Conservation (phyloP, 2,888 invertebrate species). For the Caenorhabditis sp. region DNA sequence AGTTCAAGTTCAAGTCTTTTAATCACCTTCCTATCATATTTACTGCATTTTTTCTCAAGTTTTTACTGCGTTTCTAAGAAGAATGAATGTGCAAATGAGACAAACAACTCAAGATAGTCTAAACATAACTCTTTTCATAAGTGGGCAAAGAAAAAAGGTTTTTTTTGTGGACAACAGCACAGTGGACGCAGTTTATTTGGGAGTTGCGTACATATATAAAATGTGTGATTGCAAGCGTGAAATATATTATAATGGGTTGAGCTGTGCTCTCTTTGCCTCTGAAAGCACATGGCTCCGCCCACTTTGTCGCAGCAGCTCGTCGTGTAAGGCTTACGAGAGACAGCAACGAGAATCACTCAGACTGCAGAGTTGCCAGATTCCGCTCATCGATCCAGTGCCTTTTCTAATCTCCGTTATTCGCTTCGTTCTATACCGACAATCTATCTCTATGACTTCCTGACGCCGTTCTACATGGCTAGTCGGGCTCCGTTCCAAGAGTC, state of each 20-base stretch:
- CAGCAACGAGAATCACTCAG: constrained; percentile 58
- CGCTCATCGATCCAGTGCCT: constrained; percentile 22
- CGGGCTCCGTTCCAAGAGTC: constrained; percentile 17
- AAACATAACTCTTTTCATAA: neutral
- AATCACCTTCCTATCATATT: too few relatives aligned
- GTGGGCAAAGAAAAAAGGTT: constrained; percentile 6
- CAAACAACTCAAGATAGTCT: too few relatives aligned
- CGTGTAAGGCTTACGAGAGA: constrained; percentile 46
- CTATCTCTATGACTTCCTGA: constrained; percentile 42
- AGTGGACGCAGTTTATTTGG: constrained; percentile 52
- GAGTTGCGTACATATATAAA: constrained; percentile 61
- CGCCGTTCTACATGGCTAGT: constrained; percentile 47
- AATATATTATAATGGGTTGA: constrained; percentile 68
- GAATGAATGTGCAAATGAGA: too few relatives aligned
- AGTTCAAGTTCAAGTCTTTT: too few relatives aligned
- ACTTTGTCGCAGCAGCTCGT: constrained; percentile 57
- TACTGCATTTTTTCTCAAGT: too few relatives aligned
- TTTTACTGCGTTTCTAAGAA: too few relatives aligned
- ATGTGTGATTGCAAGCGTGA: constrained; percentile 68
- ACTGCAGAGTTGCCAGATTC: constrained; percentile 46
- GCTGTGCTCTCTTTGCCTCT: constrained; percentile 65
- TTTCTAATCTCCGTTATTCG: constrained; percentile 45
- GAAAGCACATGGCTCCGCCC: constrained; percentile 61
- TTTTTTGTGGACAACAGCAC: constrained; percentile 23
- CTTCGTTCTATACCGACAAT: constrained; percentile 8